Conservation (phyloP, 2,113 vertebrate genomes). For the Sinosuthora webbiana region DNA sequence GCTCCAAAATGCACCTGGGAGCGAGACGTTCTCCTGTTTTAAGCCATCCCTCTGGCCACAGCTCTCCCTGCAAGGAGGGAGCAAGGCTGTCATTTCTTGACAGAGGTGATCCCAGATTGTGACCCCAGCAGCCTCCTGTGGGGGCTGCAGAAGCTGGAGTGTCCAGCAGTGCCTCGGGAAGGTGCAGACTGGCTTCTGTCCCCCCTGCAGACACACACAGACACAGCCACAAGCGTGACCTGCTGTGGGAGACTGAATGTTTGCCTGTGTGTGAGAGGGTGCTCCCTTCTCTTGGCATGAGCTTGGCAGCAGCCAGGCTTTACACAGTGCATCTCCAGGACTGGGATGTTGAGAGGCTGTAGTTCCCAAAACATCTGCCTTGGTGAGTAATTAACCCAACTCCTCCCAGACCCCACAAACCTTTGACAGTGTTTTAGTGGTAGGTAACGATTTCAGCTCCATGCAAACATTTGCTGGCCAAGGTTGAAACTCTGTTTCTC, state of each 20-base stretch:
- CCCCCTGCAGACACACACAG: background rate
- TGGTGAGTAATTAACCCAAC: constrained; percentile 6
- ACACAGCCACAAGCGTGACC: fast-evolving
- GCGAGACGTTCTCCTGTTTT: background rate
- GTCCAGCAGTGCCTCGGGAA: background rate
- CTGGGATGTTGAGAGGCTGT: background rate
- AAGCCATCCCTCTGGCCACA: background rate
- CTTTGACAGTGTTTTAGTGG: background rate
- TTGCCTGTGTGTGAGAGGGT: background rate
- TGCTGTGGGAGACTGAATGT: background rate
- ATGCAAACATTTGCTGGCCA: background rate
- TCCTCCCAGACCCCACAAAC: background rate
- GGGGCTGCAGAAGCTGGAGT: background rate
- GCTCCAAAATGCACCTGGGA: background rate
- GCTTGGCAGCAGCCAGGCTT: background rate
- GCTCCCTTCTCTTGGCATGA: background rate
- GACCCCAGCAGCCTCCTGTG: background rate
- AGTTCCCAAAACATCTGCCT: background rate
- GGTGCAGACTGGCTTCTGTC: background rate
- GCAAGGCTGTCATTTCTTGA: background rate
- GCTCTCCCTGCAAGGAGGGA: background rate
- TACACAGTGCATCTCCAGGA: background rate
- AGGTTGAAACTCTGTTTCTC: background rate
- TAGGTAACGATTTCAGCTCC: background rate
- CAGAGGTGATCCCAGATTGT: background rate